Percentiles rank a stretch among this genome's conserved stretches.
Conservation (phyloP, 2,888 invertebrate species). For the Caenorhabditis wallacei region DNA sequence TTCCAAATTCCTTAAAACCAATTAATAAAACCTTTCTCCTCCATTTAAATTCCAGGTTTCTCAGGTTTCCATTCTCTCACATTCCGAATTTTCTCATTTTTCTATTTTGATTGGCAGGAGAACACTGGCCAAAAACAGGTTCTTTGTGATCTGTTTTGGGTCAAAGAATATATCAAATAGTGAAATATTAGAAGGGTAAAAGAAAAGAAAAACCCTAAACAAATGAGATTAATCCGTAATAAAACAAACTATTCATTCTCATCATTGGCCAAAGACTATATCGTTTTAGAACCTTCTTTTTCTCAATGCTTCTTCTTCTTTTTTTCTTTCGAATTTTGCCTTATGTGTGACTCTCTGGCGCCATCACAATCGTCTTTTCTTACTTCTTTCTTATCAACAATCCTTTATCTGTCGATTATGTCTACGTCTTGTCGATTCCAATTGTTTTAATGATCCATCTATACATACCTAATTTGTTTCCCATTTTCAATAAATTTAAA, state of each 20-base stretch:
- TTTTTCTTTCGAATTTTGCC: conserved; percentile 6
- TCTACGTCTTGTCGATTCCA: conserved; percentile 44
- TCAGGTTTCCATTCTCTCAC: conserved; percentile 12
- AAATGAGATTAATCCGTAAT: conserved; percentile 20
- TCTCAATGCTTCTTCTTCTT: neutral
- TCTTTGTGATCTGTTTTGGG: conserved; percentile 5
- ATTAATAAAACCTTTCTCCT: neutral
- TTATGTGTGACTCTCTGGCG: conserved; percentile 43
- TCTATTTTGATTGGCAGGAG: conserved; percentile 36
- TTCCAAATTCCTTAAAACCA: neutral
- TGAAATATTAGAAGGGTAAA: conserved; percentile 11
- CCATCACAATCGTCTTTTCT: conserved; percentile 22
- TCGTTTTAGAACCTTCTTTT: neutral
- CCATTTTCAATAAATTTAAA: conserved; percentile 32
- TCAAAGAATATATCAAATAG: conserved; percentile 36
- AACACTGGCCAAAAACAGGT: conserved; percentile 27
- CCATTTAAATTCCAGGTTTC: conserved; percentile 5
- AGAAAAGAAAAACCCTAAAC: neutral
- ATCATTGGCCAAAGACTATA: conserved; percentile 32
- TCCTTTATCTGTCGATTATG: conserved; percentile 32
- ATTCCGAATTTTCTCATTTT: conserved; percentile 19
- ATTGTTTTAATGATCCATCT: conserved; percentile 55
- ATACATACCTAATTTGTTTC: conserved; percentile 22
- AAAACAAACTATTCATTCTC: conserved; percentile 21
- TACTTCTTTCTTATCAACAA: conserved; percentile 38